Evolutionary conservation across 2,113 vertebrate species (phyloP), one percentile per base, ranked within the genome.

Genomic region (Brevimyrus niger): DNA sequence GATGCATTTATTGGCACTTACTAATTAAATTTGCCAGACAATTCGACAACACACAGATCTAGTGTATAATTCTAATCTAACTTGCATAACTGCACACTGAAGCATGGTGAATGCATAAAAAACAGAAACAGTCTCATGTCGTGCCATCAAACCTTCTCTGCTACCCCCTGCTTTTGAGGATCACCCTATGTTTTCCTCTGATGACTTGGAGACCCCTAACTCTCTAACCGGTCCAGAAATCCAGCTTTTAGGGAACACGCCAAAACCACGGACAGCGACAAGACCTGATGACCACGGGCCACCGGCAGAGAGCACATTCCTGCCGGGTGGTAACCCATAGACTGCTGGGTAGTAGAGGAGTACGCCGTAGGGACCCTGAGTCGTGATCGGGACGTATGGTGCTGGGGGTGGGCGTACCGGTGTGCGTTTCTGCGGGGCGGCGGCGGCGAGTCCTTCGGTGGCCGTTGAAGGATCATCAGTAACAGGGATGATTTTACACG

Each of bases 401-500:
- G 83, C 46, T 86, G 83, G 83, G 31, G n/a, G 44, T 48, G 83
- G 47, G 47, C 23, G 83, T 48, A 86, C 10, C 23, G 46, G 47
- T 23, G n/a, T 21, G 47, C 44, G 83, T 86, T 47, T 86, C 47
- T 47, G 83, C 4, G 83, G 13, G 4, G 23, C 44, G 51, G 31
- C 51, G 51, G 46, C 42, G 23, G 38, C 53, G 48, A 47, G n/a
- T 13, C 31, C 69, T 17, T 31, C n/a, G 7, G 27, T 42, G 44
- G 50, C 15, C 11, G 48, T 86, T n/a, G n/a, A n/a, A 23, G 69
- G 50, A 3, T 42, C 53, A 5, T 87, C 84, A 10, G 61, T 86
- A 51, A 90, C 35, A 15, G 69, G 47, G 27, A 89, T 35, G 31
- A 89, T 73, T 86, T 89, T 4, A 87, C 90, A 87, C 4, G 19